phyloP scores from a whole-genome alignment of 1,140 invertebrate genomes.

The Anastrepha ludens region DNA sequence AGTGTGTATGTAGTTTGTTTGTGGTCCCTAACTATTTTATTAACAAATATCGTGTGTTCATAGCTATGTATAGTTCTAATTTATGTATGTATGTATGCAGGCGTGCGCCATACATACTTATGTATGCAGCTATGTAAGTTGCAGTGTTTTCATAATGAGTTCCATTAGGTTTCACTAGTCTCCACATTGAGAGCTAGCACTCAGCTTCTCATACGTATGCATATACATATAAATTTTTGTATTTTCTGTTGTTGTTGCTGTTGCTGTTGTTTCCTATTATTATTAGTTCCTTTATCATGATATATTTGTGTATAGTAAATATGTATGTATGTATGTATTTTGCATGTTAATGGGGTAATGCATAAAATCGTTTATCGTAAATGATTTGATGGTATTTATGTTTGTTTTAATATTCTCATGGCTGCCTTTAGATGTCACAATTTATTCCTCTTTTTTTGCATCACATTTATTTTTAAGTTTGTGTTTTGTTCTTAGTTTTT shows the following conservation, averaged over 20 bases:
- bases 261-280: neutral
- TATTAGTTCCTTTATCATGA: neutral
- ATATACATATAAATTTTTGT: neutral
- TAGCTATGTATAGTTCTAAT: neutral
- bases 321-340: conserved; percentile 32
- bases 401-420: conserved; percentile 27
- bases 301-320: neutral
- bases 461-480: neutral
- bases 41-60: neutral
- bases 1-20: neutral
- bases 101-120: neutral
- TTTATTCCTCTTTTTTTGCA: neutral
- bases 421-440: neutral
- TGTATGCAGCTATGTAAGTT: neutral
- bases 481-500: neutral
- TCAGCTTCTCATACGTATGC: neutral
- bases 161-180: no score
- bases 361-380: no score
- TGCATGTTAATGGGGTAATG: no score
- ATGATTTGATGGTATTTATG: neutral
- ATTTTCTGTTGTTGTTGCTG: neutral
- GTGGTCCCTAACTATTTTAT: no score
- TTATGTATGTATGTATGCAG: neutral
- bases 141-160: neutral
- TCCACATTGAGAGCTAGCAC: no score